Base-by-base conservation (phyloP, 2,113 vertebrate genomes). In the Polypterus senegalus region DNA sequence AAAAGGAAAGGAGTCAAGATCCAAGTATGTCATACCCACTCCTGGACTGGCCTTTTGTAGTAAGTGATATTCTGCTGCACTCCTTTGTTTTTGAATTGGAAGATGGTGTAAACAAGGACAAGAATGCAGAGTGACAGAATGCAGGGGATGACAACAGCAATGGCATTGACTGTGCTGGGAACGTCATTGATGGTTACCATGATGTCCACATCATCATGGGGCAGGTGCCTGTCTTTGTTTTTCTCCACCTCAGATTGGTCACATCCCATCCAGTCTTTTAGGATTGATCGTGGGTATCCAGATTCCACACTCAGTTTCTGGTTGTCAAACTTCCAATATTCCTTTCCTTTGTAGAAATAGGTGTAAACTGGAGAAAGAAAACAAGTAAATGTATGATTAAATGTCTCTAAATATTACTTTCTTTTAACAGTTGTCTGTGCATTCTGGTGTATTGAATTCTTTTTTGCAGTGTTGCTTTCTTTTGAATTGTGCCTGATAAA, bases 281-380 rank as follows among this genome's bases (percentile, higher is more conserved):
- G 73, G 70, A 99, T 96, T 2, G 91, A 98, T 67, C 95, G 89
- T 1, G 96, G 96, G 71, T 97, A 99, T 27, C 93, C 95, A 0
- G 92, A 86, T 67, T 98, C 95, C 81, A 97, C 96, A 0, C 80
- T 90, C 74, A 99, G 83, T 80, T 92, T 89, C 86, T 98, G 93
- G 86, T 99, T 99, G 76, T 99, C 94, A 0, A 99, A 99, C 75
- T 97, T 99, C 95, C 95, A 99, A 65, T 99, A 99, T 47, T 99
- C 93, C 72, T 90, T 92, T 67, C 92, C 96, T 73, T 97, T 98
- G 83, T 99, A 99, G 79, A 99, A 99, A 83, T 93, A 99, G 47
- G 96, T 99, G 63, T 97, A 97, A 81, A 92, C 96, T 99, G 79
- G 60, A 67, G 75, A 66, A 76, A 46, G 69, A 71, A 69, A 65